These are phyloP conservation scores for Deroplatys truncata DNA, from an alignment of 2,888 invertebrate species.

Conservation along the genomic window DNA sequence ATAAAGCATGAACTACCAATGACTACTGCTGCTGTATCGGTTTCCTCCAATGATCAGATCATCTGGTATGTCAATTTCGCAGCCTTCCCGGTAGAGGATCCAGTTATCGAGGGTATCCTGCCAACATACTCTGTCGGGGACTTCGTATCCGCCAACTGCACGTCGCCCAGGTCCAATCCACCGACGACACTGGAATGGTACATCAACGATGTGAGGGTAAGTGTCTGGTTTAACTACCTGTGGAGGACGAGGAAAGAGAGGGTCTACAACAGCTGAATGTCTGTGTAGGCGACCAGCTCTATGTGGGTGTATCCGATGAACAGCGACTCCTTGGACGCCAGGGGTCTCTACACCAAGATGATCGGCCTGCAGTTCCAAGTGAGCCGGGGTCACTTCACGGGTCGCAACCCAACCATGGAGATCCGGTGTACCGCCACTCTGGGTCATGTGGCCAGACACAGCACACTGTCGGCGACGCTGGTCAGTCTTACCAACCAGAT, in stretches of 20 bases:
- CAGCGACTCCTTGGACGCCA: not conserved
- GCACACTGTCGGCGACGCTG: not conserved
- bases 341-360: not conserved
- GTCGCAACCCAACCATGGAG: not conserved
- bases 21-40: too few species aligned
- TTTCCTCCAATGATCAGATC: too few species aligned
- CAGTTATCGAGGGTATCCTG: conserved; percentile 19
- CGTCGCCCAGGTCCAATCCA: conserved; percentile 21
- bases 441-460: not conserved
- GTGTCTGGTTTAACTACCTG: not conserved
- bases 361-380: conserved; percentile 20
- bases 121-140: conserved; percentile 22
- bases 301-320: not conserved
- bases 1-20: too few species aligned
- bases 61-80: not conserved
- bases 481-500: conserved; percentile 14
- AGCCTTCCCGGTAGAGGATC: conserved; percentile 22
- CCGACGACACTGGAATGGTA: conserved; percentile 15
- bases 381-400: conserved; percentile 7
- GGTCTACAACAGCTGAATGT: not conserved
- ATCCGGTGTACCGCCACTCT: conserved; percentile 18
- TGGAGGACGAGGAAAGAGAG: too few species aligned
- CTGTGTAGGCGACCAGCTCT: not conserved
- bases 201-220: conserved; percentile 23
- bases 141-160: conserved; percentile 23